Evolutionary conservation across 2,113 vertebrate genomes (phyloP).

Genomic region (Alligator sinensis): DNA sequence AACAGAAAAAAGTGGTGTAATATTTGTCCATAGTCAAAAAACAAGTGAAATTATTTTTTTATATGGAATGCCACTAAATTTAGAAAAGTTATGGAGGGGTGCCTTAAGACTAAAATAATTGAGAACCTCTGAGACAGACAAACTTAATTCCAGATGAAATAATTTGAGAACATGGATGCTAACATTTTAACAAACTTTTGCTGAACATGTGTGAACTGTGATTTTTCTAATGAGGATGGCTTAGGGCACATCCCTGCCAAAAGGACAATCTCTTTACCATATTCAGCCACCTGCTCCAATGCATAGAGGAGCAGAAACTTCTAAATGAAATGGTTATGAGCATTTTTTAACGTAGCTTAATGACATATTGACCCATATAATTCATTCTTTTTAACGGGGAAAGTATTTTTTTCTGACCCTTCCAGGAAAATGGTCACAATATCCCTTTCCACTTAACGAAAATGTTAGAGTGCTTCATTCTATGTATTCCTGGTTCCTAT

Average conservation of each 20-base stretch:
- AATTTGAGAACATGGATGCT: neutral
- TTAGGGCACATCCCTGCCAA: neutral
- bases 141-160: no score
- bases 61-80: no score
- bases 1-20: no score
- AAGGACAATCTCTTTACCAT: neutral
- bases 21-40: no score
- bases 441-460: neutral
- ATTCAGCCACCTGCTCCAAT: neutral
- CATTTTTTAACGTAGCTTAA: neutral
- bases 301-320: neutral
- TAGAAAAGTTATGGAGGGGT: no score
- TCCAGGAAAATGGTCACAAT: neutral
- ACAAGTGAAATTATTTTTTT: no score
- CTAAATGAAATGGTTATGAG: neutral
- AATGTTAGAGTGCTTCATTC: neutral
- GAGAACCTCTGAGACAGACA: no score
- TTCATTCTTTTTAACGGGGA: neutral
- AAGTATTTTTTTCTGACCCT: constrained; percentile 22
- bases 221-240: neutral
- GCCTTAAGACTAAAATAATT: no score
- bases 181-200: neutral
- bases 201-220: neutral
- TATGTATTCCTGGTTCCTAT: neutral
- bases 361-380: neutral